These are phyloP conservation scores for Cactoblastis cactorum DNA, from an alignment of 2,888 invertebrate genomes.

Conservation along the genomic window DNA sequence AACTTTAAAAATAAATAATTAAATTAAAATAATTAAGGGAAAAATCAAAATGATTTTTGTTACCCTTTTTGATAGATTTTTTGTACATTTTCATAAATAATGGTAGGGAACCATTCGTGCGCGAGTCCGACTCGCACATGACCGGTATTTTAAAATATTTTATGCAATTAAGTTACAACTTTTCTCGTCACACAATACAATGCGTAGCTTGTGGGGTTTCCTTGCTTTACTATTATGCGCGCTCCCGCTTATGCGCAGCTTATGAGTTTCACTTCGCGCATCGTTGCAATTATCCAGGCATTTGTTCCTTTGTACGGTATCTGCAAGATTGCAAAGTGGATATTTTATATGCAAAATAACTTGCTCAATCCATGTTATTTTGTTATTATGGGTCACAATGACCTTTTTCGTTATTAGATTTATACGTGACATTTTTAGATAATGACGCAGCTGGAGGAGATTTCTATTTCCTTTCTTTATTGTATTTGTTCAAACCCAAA, in stretches of 20 bases:
- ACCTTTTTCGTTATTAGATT: background rate
- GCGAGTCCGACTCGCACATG: too few species aligned
- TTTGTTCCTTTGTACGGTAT: background rate
- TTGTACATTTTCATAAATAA: too few species aligned
- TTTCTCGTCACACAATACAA: background rate
- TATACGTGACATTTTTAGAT: background rate
- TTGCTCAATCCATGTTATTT: background rate
- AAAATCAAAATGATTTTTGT: too few species aligned
- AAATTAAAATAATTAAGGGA: too few species aligned
- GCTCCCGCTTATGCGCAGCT: background rate
- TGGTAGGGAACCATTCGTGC: too few species aligned
- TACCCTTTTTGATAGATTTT: too few species aligned
- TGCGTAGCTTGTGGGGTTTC: background rate
- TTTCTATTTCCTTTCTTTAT: background rate
- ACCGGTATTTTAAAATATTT: too few species aligned
- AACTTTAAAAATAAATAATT: too few species aligned
- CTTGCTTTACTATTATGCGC: background rate
- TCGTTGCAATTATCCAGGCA: background rate
- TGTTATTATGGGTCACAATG: background rate
- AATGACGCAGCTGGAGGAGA: background rate
- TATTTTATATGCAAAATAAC: background rate
- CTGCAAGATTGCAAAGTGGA: background rate
- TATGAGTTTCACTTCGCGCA: background rate
- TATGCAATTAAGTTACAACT: background rate
- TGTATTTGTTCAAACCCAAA: too few species aligned